phyloP scores from a whole-genome alignment of 2,113 vertebrate genomes.

The Brachionichthys hirsutus region DNA sequence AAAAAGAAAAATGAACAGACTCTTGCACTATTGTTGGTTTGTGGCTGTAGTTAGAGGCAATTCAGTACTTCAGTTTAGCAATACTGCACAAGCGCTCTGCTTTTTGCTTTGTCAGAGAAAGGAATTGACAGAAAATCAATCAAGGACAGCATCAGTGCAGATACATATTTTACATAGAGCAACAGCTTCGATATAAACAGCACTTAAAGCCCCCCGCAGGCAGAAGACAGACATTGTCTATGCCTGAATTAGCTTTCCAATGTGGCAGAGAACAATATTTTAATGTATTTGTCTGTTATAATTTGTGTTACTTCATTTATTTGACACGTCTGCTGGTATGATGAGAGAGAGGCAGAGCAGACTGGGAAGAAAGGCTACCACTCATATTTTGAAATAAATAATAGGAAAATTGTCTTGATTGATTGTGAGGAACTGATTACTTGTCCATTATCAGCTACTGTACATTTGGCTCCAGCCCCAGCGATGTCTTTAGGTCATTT shows the following conservation, averaged over 20 bases:
- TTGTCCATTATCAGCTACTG: too few relatives aligned
- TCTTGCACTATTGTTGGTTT: slow-evolving; percentile 41
- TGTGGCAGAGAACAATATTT: slow-evolving; percentile 33
- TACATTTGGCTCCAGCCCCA: too few relatives aligned
- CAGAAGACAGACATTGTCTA: slow-evolving; percentile 41
- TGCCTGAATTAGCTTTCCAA: slow-evolving; percentile 49
- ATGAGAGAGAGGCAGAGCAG: slow-evolving; percentile 1
- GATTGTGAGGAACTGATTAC: too few relatives aligned
- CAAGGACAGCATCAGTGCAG: slow-evolving; percentile 43
- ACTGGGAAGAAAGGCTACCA: not conserved
- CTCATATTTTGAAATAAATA: slow-evolving; percentile 29
- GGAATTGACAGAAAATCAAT: slow-evolving; percentile 58
- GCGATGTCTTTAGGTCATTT: too few relatives aligned
- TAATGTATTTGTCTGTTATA: slow-evolving; percentile 26
- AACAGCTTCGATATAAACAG: slow-evolving; percentile 43
- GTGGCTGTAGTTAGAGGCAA: slow-evolving; percentile 17
- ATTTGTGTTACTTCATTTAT: slow-evolving; percentile 12
- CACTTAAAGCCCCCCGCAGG: slow-evolving; percentile 28
- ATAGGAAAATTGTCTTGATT: slow-evolving; percentile 22
- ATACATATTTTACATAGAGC: slow-evolving; percentile 57
- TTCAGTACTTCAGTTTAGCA: slow-evolving; percentile 46
- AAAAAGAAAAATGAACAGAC: slow-evolving; percentile 47
- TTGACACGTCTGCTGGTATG: slow-evolving; percentile 6
- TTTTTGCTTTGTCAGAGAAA: slow-evolving; percentile 35
- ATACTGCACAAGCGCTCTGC: slow-evolving; percentile 34